Conservation (phyloP, 2,113 vertebrate genomes). For the Labeo catla region DNA sequence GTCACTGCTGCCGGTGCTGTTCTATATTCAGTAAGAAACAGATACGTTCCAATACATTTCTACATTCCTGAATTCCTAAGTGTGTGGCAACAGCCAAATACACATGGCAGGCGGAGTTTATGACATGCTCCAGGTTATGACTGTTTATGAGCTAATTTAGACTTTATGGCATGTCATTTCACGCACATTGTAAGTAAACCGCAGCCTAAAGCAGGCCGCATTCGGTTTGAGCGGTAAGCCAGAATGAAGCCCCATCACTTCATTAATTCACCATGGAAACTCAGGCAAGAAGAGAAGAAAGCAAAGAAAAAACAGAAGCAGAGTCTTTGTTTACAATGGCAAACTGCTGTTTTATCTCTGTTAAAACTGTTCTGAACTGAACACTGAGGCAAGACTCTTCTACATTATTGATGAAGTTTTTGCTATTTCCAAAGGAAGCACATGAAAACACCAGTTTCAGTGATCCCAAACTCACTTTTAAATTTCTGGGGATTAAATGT, state of each 20-base stretch:
- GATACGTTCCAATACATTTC: slow-evolving; percentile 16
- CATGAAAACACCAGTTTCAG: slow-evolving; percentile 32
- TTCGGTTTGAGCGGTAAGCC: not conserved
- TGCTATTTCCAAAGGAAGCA: slow-evolving; percentile 24
- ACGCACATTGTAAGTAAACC: slow-evolving; percentile 17
- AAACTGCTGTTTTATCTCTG: slow-evolving; percentile 32
- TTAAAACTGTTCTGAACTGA: slow-evolving; percentile 38
- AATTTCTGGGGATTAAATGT: slow-evolving; percentile 21
- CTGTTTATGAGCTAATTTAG: slow-evolving; percentile 29
- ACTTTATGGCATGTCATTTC: slow-evolving; percentile 16
- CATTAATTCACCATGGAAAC: slow-evolving; percentile 36
- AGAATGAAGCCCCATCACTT: slow-evolving; percentile 12
- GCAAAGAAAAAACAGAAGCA: not conserved
- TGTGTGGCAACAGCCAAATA: not conserved
- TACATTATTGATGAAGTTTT: slow-evolving; percentile 52
- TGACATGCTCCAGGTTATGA: slow-evolving; percentile 18
- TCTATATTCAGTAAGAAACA: not conserved
- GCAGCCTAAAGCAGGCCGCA: slow-evolving; percentile 17
- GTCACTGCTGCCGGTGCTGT: not conserved
- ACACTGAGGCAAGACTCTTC: not conserved
- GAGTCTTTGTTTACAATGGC: slow-evolving; percentile 24
- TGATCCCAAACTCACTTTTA: not conserved
- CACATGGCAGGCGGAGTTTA: not conserved
- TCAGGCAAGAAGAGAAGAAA: not conserved
- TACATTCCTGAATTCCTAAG: not conserved